Evolutionary conservation across 2,888 invertebrate genomes (phyloP).

Genomic region (Orthosia incerta): DNA sequence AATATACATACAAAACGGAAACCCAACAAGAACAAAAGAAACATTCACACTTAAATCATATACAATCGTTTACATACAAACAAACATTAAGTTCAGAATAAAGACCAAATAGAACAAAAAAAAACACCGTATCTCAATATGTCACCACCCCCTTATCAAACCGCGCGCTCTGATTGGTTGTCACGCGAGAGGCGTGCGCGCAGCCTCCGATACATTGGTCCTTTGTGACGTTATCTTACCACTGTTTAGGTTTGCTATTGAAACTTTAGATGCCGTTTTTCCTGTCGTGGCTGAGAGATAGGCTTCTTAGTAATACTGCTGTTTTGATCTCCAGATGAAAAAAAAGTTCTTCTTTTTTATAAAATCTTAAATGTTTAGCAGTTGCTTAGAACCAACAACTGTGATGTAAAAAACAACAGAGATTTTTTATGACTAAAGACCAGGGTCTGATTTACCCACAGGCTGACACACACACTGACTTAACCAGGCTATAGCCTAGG

Average conservation of each 20-base stretch:
- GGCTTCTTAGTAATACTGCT: not conserved
- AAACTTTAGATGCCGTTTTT: not conserved
- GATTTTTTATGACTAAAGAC: too few species aligned
- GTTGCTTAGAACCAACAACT: too few species aligned
- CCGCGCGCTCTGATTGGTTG: conserved; percentile 58
- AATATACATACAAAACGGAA: not conserved
- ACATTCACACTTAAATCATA: conserved; percentile 7
- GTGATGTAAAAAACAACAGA: too few species aligned
- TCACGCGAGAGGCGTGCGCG: conserved; percentile 60
- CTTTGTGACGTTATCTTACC: not conserved
- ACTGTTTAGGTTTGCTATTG: not conserved
- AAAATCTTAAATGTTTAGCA: too few species aligned
- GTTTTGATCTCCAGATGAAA: too few species aligned
- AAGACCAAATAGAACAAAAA: conserved; percentile 17
- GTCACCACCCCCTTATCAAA: conserved; percentile 37
- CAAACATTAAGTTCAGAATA: not conserved
- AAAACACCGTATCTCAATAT: conserved; percentile 1
- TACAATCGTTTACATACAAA: not conserved
- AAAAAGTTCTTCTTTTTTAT: too few species aligned
- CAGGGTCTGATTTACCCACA: too few species aligned
- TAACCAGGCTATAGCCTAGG: too few species aligned
- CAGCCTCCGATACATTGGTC: conserved; percentile 51
- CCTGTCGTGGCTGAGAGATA: not conserved
- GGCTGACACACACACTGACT: too few species aligned
- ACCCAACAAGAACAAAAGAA: not conserved